Evolutionary conservation across 2,888 invertebrate species (phyloP).

Genomic region (Panopea generosa): DNA sequence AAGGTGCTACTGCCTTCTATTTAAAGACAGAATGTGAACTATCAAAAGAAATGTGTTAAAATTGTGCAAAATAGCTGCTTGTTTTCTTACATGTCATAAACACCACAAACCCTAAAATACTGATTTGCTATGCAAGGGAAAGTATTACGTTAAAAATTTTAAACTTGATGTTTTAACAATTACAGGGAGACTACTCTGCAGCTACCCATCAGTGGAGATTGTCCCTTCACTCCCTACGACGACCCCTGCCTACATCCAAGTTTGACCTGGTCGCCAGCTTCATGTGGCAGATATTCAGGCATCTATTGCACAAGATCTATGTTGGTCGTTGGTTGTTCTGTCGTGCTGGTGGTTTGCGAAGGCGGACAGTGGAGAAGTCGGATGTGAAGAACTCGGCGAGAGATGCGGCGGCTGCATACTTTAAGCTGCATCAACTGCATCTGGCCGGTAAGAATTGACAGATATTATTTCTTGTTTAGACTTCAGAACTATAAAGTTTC

Average conservation of each 20-base stretch:
- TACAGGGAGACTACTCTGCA: slow-evolving; percentile 83
- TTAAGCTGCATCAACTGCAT: slow-evolving; percentile 92
- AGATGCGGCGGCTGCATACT: slow-evolving; percentile 88
- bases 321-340: slow-evolving; percentile 92
- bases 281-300: slow-evolving; percentile 93
- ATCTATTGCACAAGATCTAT: slow-evolving; percentile 93
- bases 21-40: too few species aligned
- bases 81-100: too few species aligned
- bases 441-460: slow-evolving; percentile 88
- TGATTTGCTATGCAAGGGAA: too few species aligned
- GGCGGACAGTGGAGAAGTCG: slow-evolving; percentile 69
- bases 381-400: slow-evolving; percentile 82
- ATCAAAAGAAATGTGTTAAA: too few species aligned
- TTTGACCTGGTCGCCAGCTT: slow-evolving; percentile 90
- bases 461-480: neutral
- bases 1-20: too few species aligned
- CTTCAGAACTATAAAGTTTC: neutral
- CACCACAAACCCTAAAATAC: too few species aligned
- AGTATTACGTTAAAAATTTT: too few species aligned
- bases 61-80: too few species aligned
- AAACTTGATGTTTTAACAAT: too few species aligned
- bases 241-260: slow-evolving; percentile 90
- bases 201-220: slow-evolving; percentile 89
- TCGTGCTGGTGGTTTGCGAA: slow-evolving; percentile 91
- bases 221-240: slow-evolving; percentile 91